Percentiles rank a stretch among this genome's conserved stretches.
These are phyloP conservation scores for Dendroctonus valens DNA, from an alignment of 1,140 invertebrate species.

Conservation along the genomic window DNA sequence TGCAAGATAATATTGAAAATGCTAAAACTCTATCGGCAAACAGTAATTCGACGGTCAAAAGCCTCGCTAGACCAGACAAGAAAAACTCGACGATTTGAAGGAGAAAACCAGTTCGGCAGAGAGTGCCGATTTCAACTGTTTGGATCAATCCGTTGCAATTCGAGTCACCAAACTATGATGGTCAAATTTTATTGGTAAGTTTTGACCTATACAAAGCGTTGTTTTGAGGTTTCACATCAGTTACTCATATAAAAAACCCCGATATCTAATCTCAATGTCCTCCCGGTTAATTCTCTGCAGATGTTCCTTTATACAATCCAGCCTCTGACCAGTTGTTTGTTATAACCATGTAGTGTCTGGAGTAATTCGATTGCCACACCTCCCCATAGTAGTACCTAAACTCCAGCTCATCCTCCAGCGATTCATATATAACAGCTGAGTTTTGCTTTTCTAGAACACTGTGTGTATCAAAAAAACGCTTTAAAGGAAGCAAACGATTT, in stretches of 20 bases:
- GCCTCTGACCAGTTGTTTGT: constrained; percentile 19
- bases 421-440: constrained; percentile 44
- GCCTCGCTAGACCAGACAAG: constrained; percentile 9
- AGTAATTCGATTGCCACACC: constrained; percentile 24
- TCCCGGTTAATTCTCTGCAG: constrained; percentile 11
- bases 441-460: constrained; percentile 41
- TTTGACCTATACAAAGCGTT: too few species aligned
- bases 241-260: constrained; percentile 32
- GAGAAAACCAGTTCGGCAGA: constrained; percentile 28
- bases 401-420: constrained; percentile 40
- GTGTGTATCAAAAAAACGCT: constrained; percentile 48
- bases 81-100: constrained; percentile 25
- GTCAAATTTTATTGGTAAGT: constrained; percentile 42
- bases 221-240: too few species aligned
- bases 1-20: constrained; percentile 54
- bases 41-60: constrained; percentile 9
- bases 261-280: constrained; percentile 20
- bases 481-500: constrained; percentile 37
- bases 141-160: constrained; percentile 44
- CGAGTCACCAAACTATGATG: constrained; percentile 41
- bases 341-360: constrained; percentile 36
- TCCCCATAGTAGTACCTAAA: constrained; percentile 53
- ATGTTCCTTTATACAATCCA: constrained; percentile 20
- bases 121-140: constrained; percentile 37
- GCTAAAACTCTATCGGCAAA: constrained; percentile 29